A percentile compares a stretch with the other conserved stretches of the same genome.
Conservation (phyloP, 2,797 vertebrate species). For the Molothrus ater region DNA sequence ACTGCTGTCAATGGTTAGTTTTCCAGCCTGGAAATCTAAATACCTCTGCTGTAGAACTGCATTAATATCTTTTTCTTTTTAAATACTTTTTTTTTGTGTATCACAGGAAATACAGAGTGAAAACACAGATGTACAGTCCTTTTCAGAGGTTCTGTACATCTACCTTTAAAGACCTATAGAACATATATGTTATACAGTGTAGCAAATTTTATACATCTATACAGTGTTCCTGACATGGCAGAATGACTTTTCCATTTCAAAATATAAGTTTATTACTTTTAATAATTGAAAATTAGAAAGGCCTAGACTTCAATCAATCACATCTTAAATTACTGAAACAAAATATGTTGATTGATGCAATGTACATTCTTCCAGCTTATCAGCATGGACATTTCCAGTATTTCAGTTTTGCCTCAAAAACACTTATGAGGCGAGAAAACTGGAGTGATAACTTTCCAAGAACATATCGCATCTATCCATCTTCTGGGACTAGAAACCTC, state of each 20-base stretch:
- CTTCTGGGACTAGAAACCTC: conserved; percentile 4
- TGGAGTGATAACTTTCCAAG: neutral
- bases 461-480: conserved; percentile 1
- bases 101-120: neutral
- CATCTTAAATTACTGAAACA: neutral
- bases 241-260: neutral
- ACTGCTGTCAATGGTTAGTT: neutral
- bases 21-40: neutral
- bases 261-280: neutral
- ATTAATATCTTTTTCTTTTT: rapidly evolving
- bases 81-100: too few species aligned
- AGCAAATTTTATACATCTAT: neutral
- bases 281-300: neutral
- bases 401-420: neutral
- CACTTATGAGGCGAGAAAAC: neutral
- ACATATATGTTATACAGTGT: rapidly evolving
- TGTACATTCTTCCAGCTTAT: neutral
- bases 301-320: neutral
- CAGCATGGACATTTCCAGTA: neutral
- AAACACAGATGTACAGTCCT: neutral
- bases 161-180: neutral
- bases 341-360: neutral
- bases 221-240: rapidly evolving
- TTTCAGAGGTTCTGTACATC: neutral
- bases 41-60: neutral